These are phyloP conservation scores for Poecile montanus DNA, from an alignment of 2,797 vertebrate species.

Conservation along the genomic window DNA sequence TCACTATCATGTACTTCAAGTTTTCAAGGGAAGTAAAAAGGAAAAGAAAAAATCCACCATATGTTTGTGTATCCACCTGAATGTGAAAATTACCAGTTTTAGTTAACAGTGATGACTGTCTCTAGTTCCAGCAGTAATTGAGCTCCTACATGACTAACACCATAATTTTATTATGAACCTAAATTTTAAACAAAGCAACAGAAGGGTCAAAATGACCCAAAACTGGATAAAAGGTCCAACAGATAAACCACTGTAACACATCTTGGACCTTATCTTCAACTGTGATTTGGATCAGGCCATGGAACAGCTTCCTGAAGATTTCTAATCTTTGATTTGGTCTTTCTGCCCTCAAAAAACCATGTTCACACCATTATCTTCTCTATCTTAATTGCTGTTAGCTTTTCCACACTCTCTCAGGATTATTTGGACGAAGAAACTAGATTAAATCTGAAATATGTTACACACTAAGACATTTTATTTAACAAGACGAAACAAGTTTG, in stretches of 20 bases:
- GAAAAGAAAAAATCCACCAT: background rate
- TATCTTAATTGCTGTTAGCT: slow-evolving; percentile 65
- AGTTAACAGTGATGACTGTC: background rate
- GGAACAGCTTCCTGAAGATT: slow-evolving; percentile 37
- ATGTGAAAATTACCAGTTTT: background rate
- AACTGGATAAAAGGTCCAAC: background rate
- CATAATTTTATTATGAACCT: background rate
- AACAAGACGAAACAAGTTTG: slow-evolving; percentile 65
- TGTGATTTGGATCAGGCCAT: background rate
- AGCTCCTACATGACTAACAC: background rate
- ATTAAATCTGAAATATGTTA: slow-evolving; percentile 64
- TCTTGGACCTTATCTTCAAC: background rate
- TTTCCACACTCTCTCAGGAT: slow-evolving; percentile 60
- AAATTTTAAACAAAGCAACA: background rate
- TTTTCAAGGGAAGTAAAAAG: background rate
- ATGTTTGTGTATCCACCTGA: background rate
- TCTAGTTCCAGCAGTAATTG: background rate
- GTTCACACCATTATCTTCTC: slow-evolving; percentile 57
- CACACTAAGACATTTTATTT: slow-evolving; percentile 48
- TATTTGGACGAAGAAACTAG: slow-evolving; percentile 59
- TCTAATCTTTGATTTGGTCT: slow-evolving; percentile 41
- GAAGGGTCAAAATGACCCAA: background rate
- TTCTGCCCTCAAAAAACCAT: slow-evolving; percentile 60
- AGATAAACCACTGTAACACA: background rate
- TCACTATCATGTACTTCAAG: background rate